These are phyloP conservation scores for Pachydiplax longipennis DNA, from an alignment of 2,888 invertebrate genomes.

Conservation along the genomic window DNA sequence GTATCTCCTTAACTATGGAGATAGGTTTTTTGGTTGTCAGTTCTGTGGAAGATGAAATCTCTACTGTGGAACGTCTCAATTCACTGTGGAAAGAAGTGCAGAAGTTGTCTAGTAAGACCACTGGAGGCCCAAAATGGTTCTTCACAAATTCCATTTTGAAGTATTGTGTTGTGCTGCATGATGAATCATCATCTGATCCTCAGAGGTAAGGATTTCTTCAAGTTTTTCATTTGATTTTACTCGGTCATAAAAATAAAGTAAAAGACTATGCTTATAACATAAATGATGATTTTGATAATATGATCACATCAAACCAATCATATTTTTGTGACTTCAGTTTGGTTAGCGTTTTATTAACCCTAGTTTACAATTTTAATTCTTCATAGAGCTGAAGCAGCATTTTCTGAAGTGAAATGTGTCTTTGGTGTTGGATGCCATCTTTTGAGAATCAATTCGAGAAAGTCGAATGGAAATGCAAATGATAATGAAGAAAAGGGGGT, in stretches of 20 bases:
- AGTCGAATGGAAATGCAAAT: conserved; percentile 58
- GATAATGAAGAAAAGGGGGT: conserved; percentile 63
- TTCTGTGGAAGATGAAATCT: conserved; percentile 67
- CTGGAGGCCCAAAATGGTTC: conserved; percentile 63
- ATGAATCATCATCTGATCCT: conserved; percentile 75
- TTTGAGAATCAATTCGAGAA: conserved; percentile 86
- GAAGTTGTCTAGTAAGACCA: conserved; percentile 70
- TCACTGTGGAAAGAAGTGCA: conserved; percentile 83
- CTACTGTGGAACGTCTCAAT: conserved; percentile 80
- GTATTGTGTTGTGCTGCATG: conserved; percentile 90
- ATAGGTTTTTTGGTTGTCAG: conserved; percentile 65
- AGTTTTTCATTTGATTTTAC: no score
- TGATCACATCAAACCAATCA: no score
- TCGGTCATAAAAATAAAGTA: no score
- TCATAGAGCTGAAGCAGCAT: conserved; percentile 80
- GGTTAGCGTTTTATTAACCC: no score
- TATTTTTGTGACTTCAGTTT: no score
- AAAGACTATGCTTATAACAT: no score
- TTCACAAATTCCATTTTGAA: conserved; percentile 75
- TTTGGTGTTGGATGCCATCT: conserved; percentile 92
- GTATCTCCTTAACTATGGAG: neutral
- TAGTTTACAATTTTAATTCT: conserved; percentile 54
- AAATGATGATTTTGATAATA: no score
- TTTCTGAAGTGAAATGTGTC: conserved; percentile 83
- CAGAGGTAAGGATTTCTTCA: conserved; percentile 69